Evolutionary conservation across 2,888 invertebrate genomes (phyloP).

Genomic region (Spialia ferax): DNA sequence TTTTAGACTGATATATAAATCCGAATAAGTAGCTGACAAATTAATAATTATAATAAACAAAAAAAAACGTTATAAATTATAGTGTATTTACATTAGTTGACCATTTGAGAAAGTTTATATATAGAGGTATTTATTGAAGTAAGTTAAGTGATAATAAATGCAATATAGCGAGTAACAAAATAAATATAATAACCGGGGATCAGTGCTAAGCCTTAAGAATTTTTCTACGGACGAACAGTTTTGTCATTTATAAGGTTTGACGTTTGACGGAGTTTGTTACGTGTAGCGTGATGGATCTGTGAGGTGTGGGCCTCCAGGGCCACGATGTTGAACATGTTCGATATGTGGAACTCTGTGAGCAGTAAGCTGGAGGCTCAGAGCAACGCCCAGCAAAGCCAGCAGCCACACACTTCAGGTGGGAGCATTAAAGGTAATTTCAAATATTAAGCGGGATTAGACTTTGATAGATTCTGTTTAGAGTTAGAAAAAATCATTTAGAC

Average conservation of each 20-base stretch:
- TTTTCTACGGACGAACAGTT: constrained; percentile 74
- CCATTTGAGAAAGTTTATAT: constrained; percentile 84
- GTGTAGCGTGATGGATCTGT: constrained; percentile 58
- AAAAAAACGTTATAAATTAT: constrained; percentile 55
- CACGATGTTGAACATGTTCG: constrained; percentile 90
- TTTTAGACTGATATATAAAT: constrained; percentile 85
- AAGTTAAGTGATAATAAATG: constrained; percentile 63
- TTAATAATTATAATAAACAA: constrained; percentile 50
- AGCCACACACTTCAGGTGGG: constrained; percentile 93
- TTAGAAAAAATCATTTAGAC: not conserved
- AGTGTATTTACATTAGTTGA: constrained; percentile 87
- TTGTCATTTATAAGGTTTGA: constrained; percentile 67
- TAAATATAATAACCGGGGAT: constrained; percentile 69
- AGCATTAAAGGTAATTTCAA: constrained; percentile 92
- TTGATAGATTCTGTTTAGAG: not conserved
- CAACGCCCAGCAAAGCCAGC: constrained; percentile 89
- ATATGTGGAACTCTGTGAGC: constrained; percentile 94
- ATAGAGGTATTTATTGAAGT: constrained; percentile 58
- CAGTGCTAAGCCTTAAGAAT: constrained; percentile 80
- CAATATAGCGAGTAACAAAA: constrained; percentile 61
- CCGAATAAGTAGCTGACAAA: constrained; percentile 70
- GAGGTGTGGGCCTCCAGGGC: constrained; percentile 57
- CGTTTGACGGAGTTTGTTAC: constrained; percentile 58
- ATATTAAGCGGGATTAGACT: constrained; percentile 16
- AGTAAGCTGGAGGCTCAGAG: constrained; percentile 90